Evolutionary conservation across 1,140 invertebrate species (phyloP), one percentile per base, ranked within the genome.

Genomic region (Teleopsis dalmanni): DNA sequence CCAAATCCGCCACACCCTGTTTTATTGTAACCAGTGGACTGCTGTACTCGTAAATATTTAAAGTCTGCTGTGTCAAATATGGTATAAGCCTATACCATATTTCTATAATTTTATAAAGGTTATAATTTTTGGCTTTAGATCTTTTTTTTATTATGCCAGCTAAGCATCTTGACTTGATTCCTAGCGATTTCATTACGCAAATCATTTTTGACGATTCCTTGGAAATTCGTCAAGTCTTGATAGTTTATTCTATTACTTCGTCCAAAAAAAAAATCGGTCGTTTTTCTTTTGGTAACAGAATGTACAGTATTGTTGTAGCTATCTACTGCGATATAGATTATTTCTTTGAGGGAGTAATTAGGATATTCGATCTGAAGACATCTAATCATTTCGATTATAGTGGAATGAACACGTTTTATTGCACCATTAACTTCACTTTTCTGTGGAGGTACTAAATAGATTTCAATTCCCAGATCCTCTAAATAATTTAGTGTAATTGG

Each of bases 311-410:
- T 41, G 8, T 41, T 41, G 22, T 50, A 50, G 37, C 42, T 19
- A 14, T 44, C 41, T 3, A 45, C 42, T 8, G 50, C 22, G 10
- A 49, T 35, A 11, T 44, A 40, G 18, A 47, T 40, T 4, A 47
- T 13, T 10, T 47, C 44, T 6, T 51, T 47, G 1, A 41, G 11
- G 3, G 16, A 26, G 8, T 21, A 25, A 16, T 51, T 37, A 2
- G 25, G 33, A 18, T 47, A 41, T 23, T 51, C 27, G 9, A 31
- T 10, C 18, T 23, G 26, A 11, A 47, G 29, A 7, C 40, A 36
- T 36, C 48, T 22, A 8, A 35, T n/a, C 10, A 51, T 40, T 51
- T 51, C 50, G 3, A 51, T 29, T 7, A 51, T 40, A 11, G 35
- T 51, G 6, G 49, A 51, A 37, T 51, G 49, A 3, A 31, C 35